Conservation (phyloP, 2,888 invertebrate genomes). For the Dryocosmus kuriphilus region DNA sequence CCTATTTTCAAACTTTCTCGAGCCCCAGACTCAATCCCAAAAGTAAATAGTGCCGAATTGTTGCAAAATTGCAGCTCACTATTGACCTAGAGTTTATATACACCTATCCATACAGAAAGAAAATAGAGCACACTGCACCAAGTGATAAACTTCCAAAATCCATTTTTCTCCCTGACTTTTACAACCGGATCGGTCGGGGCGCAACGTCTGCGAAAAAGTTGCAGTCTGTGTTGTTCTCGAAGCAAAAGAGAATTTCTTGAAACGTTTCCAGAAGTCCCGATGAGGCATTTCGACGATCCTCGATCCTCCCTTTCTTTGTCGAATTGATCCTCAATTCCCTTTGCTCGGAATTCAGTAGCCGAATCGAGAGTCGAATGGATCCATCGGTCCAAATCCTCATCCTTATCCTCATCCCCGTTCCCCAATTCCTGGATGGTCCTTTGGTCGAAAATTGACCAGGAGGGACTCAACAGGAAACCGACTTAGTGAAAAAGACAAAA, state of each 20-base stretch:
- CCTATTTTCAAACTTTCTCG: neutral
- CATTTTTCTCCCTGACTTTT: constrained; percentile 12
- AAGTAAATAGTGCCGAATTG: neutral
- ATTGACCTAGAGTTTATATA: neutral
- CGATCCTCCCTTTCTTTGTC: constrained; percentile 2
- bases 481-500: constrained; percentile 11
- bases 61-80: neutral
- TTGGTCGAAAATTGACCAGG: neutral
- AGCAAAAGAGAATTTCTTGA: neutral
- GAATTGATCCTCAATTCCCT: constrained; percentile 3
- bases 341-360: neutral
- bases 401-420: neutral
- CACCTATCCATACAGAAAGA: neutral
- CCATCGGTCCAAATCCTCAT: neutral
- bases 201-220: constrained; percentile 19
- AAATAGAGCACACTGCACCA: neutral
- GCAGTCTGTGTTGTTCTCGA: neutral
- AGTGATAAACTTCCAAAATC: neutral
- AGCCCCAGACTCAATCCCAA: neutral
- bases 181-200: neutral
- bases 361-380: neutral
- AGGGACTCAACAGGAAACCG: neutral
- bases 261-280: neutral
- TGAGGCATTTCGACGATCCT: neutral
- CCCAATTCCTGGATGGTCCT: neutral